These are phyloP conservation scores for Andrena bucephala DNA, from an alignment of 2,888 invertebrate genomes.

Conservation along the genomic window DNA sequence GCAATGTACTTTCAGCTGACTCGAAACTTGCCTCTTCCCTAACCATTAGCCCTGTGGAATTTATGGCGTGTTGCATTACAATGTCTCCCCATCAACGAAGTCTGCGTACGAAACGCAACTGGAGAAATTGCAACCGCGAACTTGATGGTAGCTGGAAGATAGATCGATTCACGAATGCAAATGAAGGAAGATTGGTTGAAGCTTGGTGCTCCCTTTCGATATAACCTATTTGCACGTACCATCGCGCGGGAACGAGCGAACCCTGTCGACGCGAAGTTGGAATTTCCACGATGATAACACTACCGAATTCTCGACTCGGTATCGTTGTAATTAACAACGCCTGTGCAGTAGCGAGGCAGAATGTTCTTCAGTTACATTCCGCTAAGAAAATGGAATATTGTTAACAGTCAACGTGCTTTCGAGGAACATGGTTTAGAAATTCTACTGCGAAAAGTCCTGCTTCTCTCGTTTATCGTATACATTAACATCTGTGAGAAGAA, in stretches of 20 bases:
- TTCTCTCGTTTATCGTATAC: not conserved
- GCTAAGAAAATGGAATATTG: not conserved
- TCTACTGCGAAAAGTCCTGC: not conserved
- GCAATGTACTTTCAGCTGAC: too few species aligned
- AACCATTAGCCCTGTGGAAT: too few species aligned
- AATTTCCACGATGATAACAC: constrained; percentile 18
- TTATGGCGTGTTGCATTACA: too few species aligned
- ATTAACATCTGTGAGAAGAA: not conserved
- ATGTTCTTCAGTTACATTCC: not conserved
- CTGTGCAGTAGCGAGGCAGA: constrained; percentile 5
- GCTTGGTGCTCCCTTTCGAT: constrained; percentile 11
- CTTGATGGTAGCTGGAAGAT: constrained; percentile 10
- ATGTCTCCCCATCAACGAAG: constrained; percentile 19
- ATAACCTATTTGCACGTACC: constrained; percentile 31
- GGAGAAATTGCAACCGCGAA: constrained; percentile 25
- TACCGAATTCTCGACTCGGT: constrained; percentile 15
- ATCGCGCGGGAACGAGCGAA: not conserved
- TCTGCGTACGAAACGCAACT: constrained; percentile 17
- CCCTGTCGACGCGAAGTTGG: not conserved
- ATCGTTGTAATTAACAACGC: constrained; percentile 41
- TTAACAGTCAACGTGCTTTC: not conserved
- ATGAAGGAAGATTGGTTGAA: constrained; percentile 34
- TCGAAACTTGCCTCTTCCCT: too few species aligned
- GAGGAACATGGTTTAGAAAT: not conserved
- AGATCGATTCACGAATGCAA: constrained; percentile 53